A percentile compares a stretch with the other conserved stretches of the same genome.
phyloP scores from a whole-genome alignment of 2,797 vertebrate species.

The Cirrhinus mrigala region DNA sequence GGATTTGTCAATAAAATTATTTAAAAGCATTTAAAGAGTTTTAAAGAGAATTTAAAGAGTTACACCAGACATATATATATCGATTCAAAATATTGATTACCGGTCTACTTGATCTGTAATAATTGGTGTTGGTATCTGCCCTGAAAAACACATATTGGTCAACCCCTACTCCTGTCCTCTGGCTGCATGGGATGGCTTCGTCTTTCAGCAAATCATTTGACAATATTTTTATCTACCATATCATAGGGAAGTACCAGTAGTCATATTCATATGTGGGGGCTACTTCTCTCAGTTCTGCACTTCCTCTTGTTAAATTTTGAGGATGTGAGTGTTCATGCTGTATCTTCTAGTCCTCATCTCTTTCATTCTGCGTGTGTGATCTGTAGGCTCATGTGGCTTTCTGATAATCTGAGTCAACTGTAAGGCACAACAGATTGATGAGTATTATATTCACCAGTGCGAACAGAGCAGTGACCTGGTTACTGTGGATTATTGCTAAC shows the following conservation, averaged over 20 bases:
- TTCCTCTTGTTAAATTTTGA: constrained; percentile 32
- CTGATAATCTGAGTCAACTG: constrained; percentile 20
- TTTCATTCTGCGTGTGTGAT: constrained; percentile 28
- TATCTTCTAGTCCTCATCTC: constrained; percentile 30
- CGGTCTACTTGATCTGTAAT: too few species aligned
- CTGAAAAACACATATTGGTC: too few species aligned
- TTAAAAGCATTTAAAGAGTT: too few species aligned
- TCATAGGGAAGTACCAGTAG: not conserved
- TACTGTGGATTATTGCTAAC: constrained; percentile 42
- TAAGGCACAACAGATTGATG: constrained; percentile 21
- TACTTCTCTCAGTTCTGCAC: constrained; percentile 40
- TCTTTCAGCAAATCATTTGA: not conserved
- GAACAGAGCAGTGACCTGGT: constrained; percentile 39
- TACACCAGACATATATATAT: too few species aligned
- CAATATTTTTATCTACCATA: not conserved
- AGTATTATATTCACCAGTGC: constrained; percentile 3
- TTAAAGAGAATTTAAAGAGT: too few species aligned
- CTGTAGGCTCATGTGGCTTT: not conserved
- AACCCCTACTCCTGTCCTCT: too few species aligned
- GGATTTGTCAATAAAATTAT: too few species aligned
- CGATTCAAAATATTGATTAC: too few species aligned
- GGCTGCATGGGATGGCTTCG: not conserved
- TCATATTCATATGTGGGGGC: not conserved
- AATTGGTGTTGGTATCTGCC: too few species aligned
- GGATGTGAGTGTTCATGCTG: constrained; percentile 47